Evolutionary conservation across 2,888 invertebrate species (phyloP).

Genomic region (Eupithecia abbreviata): DNA sequence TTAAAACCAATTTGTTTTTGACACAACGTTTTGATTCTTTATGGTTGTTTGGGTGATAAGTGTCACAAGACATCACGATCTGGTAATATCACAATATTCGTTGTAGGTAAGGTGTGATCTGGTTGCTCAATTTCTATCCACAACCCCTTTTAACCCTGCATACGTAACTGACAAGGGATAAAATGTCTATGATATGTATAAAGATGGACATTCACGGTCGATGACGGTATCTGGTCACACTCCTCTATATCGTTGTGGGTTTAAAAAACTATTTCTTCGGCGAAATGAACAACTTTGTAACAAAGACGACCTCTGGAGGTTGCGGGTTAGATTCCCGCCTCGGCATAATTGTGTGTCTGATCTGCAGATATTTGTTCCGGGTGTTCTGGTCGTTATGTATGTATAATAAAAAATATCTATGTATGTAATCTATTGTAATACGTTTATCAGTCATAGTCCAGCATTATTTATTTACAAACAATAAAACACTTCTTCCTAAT

Average conservation of each 20-base stretch:
- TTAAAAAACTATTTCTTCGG: neutral
- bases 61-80: neutral
- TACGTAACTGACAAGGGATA: neutral
- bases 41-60: neutral
- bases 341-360: no score
- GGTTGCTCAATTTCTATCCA: neutral
- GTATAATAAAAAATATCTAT: no score
- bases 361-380: no score
- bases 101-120: neutral
- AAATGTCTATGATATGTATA: neutral
- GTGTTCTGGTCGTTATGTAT: no score
- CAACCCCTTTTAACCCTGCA: neutral
- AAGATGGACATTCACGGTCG: neutral
- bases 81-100: neutral
- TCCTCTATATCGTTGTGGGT: neutral
- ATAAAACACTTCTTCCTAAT: neutral
- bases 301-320: no score
- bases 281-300: neutral
- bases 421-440: no score
- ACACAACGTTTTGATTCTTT: no score
- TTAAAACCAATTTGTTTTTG: no score
- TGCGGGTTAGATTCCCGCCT: no score
- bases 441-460: no score
- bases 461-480: neutral
- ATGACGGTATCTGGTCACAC: neutral